These are phyloP conservation scores for Diachrysia chrysitis DNA, from an alignment of 2,888 invertebrate species.

Conservation along the genomic window DNA sequence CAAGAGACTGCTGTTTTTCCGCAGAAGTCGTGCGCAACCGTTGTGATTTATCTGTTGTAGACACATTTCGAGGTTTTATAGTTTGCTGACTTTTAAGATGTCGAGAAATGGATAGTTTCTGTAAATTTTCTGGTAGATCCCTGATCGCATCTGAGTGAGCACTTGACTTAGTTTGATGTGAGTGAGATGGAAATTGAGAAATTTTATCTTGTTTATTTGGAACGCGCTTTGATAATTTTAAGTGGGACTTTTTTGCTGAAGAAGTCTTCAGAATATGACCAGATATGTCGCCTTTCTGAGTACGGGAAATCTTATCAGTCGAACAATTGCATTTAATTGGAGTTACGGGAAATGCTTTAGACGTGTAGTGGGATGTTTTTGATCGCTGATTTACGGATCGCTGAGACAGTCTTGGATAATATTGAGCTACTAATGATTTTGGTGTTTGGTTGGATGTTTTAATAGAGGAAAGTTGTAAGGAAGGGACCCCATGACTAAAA, in stretches of 20 bases:
- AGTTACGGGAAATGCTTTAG: slow-evolving; percentile 1
- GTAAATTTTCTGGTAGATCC: not conserved
- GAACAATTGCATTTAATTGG: slow-evolving; percentile 9
- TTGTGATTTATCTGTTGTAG: not conserved
- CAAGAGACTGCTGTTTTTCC: not conserved
- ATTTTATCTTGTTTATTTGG: slow-evolving; percentile 6
- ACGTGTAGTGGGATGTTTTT: too few species aligned
- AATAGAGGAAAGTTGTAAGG: slow-evolving; percentile 6
- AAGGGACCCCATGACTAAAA: not conserved
- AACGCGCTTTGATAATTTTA: not conserved
- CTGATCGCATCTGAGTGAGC: not conserved
- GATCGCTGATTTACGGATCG: slow-evolving; percentile 6
- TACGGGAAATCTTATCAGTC: not conserved
- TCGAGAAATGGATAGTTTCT: not conserved
- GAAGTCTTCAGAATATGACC: not conserved
- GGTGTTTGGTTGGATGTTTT: slow-evolving; percentile 2
- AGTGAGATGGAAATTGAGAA: not conserved
- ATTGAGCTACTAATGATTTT: not conserved
- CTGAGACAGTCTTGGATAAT: slow-evolving; percentile 7
- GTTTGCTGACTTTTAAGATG: not conserved
- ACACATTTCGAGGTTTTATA: not conserved
- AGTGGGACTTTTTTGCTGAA: slow-evolving; percentile 5
- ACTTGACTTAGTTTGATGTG: slow-evolving; percentile 2
- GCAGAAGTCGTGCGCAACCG: not conserved
- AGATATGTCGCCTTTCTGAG: not conserved